Conservation (phyloP, 2,888 invertebrate species). For the Macrophya annulata region DNA sequence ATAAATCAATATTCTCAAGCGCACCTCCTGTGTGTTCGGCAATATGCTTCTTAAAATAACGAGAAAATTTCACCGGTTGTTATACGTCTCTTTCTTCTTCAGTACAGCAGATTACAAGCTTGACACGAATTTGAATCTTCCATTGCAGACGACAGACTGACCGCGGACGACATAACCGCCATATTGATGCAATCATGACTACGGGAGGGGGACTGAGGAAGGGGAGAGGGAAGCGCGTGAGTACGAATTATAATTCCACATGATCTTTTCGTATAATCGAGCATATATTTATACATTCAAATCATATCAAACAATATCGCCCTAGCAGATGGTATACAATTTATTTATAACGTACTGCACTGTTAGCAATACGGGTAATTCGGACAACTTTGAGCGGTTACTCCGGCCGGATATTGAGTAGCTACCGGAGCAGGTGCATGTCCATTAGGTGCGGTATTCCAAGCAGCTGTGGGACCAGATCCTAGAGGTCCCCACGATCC, state of each 20-base stretch:
- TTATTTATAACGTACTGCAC: neutral
- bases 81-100: neutral
- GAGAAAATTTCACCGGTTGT: neutral
- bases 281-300: neutral
- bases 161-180: neutral
- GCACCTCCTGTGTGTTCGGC: neutral
- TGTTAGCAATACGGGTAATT: constrained; percentile 52
- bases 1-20: neutral
- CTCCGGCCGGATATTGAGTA: constrained; percentile 48
- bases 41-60: neutral
- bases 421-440: constrained; percentile 17
- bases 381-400: constrained; percentile 47
- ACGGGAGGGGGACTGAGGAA: neutral
- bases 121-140: constrained; percentile 23
- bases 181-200: neutral
- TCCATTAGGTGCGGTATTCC: constrained; percentile 20
- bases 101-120: neutral
- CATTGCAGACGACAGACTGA: constrained; percentile 38
- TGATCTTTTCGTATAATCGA: neutral
- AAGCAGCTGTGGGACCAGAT: neutral
- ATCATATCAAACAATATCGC: too few relatives aligned
- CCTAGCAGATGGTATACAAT: neutral
- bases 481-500: constrained; percentile 13
- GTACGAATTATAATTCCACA: neutral
- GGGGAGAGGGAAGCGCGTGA: neutral